Percentiles rank a stretch among this genome's conserved stretches.
Evolutionary conservation across 2,888 invertebrate genomes (phyloP).

Genomic region (Netelia inedita): DNA sequence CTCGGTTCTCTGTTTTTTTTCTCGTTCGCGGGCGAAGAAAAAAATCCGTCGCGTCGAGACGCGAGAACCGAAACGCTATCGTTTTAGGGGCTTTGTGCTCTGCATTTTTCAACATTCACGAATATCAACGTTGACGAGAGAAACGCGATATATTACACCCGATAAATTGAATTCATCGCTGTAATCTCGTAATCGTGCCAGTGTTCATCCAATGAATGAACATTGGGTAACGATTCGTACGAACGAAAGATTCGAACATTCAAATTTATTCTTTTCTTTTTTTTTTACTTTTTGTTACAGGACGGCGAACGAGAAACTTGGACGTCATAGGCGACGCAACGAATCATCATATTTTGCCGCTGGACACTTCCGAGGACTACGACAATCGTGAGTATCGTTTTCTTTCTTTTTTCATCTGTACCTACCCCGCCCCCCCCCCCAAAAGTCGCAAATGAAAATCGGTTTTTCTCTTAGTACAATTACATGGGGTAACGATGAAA

Average conservation of each 20-base stretch:
- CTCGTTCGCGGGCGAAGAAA: no score
- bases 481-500: conserved; percentile 8
- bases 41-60: background rate
- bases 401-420: background rate
- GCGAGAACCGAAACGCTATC: background rate
- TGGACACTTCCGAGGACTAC: conserved; percentile 76
- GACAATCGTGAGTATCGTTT: conserved; percentile 76
- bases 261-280: background rate
- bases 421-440: no score
- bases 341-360: conserved; percentile 77
- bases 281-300: conserved; percentile 72
- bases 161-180: background rate
- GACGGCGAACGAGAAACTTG: conserved; percentile 81
- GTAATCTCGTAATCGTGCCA: no score
- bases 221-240: background rate
- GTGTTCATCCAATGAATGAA: background rate
- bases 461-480: conserved; percentile 11
- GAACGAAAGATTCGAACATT: background rate
- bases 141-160: background rate
- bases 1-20: background rate
- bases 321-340: conserved; percentile 78
- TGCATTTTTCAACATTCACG: background rate
- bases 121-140: background rate
- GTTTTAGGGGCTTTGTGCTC: background rate
- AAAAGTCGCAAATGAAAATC: background rate